phyloP scores from a whole-genome alignment of 2,797 vertebrate species.

The Rhinella marina region DNA sequence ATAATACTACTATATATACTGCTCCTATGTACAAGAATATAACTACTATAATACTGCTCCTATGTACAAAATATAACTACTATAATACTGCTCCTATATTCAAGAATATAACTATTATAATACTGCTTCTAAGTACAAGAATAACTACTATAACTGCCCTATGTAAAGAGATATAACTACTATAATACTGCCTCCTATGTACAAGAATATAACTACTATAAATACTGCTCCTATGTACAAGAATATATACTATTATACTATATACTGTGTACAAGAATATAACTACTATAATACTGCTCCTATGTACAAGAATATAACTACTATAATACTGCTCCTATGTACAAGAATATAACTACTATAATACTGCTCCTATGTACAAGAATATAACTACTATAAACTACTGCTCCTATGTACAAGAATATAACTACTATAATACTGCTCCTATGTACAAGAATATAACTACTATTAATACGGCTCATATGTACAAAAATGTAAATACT shows the following conservation, averaged over 20 bases:
- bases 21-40: conserved; percentile 7
- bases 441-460: conserved; percentile 9
- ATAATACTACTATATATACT: conserved; percentile 4
- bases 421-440: conserved; percentile 2
- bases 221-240: neutral
- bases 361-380: conserved; percentile 1
- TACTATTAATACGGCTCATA: conserved; percentile 3
- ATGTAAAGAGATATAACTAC: neutral
- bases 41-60: conserved; percentile 5
- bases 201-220: conserved; percentile 11
- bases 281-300: conserved; percentile 4
- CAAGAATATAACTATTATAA: conserved; percentile 15
- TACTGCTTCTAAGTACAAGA: neutral
- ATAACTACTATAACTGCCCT: conserved; percentile 8
- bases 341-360: conserved; percentile 5
- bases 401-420: neutral
- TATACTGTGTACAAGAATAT: neutral
- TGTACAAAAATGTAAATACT: conserved; percentile 1
- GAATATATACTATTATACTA: conserved; percentile 3
- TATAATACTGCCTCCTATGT: conserved; percentile 1
- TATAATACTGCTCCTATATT: neutral
- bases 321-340: conserved; percentile 10
- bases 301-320: conserved; percentile 6
- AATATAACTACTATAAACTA: conserved; percentile 13
- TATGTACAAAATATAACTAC: conserved; percentile 9